A percentile compares a stretch with the other conserved stretches of the same genome.
Evolutionary conservation across 2,113 vertebrate species (phyloP).

Genomic region (Oryzias melastigma): DNA sequence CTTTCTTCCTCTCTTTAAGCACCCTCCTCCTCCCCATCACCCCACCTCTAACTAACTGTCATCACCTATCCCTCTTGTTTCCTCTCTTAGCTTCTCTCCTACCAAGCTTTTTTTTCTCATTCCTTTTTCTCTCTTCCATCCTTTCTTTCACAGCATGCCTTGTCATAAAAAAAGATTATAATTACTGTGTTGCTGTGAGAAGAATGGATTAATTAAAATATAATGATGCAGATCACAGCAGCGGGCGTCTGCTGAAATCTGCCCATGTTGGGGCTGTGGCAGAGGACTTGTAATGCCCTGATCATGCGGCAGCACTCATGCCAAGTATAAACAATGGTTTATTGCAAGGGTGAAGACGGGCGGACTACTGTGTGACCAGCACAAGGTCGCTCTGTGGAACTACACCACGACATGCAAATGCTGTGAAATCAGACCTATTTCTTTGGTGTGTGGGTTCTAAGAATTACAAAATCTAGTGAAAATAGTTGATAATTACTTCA

Average conservation of each 20-base stretch:
- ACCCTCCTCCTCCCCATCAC: constrained; percentile 18
- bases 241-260: constrained; percentile 68
- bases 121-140: constrained; percentile 37
- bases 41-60: constrained; percentile 19
- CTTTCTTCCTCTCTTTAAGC: constrained; percentile 47
- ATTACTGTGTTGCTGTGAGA: constrained; percentile 74
- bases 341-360: constrained; percentile 56
- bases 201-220: constrained; percentile 79
- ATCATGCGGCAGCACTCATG: constrained; percentile 61
- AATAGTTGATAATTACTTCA: too few relatives aligned
- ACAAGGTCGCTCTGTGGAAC: constrained; percentile 53
- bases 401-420: constrained; percentile 49
- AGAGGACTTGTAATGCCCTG: constrained; percentile 70
- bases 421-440: not conserved
- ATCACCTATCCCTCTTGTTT: constrained; percentile 25
- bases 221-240: constrained; percentile 76
- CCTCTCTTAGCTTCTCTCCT: constrained; percentile 21
- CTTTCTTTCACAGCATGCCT: constrained; percentile 54
- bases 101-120: constrained; percentile 23
- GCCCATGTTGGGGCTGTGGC: constrained; percentile 66
- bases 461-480: too few relatives aligned
- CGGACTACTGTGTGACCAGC: constrained; percentile 44
- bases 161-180: constrained; percentile 71
- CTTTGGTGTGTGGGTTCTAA: too few relatives aligned
- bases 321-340: constrained; percentile 75